Evolutionary conservation across 2,888 invertebrate genomes (phyloP), one percentile per base, ranked within the genome.

Genomic region (Danaus chrysippus): DNA sequence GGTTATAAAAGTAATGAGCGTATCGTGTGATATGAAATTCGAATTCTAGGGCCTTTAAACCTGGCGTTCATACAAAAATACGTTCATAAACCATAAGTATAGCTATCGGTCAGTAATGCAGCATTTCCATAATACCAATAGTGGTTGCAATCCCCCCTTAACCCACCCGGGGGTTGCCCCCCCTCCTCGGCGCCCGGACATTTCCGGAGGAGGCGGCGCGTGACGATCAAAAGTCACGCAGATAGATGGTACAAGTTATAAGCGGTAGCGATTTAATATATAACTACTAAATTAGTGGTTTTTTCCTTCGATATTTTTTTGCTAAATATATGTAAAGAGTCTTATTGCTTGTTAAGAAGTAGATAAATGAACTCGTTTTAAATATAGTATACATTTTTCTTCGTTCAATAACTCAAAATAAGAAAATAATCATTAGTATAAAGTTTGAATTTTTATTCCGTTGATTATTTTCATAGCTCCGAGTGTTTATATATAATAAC

Each of bases 171-270:
- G 23, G 23, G 23, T 34, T 41, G 53, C 61, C 56, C 61, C 68
- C 68, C 10, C 49, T 17, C 49, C n/a, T 17, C 49, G 49, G 49
- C 71, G 71, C 75, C 73, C 73, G 67, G 71, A 70, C 73, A 74
- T 76, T 83, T 84, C 84, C 83, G 82, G 78, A 49, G 70, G 70
- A 72, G 70, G 73, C 75, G 67, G 79, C 78, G 83, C 82, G 78
- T 84, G 81, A 81, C 79, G 68, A 57, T 62, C 70, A 66, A 55
- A 63, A 73, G 79, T 81, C 83, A 83, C 82, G 82, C 79, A 77
- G 73, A 59, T 13, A 60, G 56, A 11, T 65, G 71, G 67, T 43
- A 3, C 64, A 69, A 75, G 63, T 6, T 5, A 63, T 56, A 46
- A 54, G 56, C 56, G 54, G 19, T 43, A 61, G 68, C 65, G 69